Conservation (phyloP, 2,113 vertebrate genomes). For the Typhlomys cinereus region DNA sequence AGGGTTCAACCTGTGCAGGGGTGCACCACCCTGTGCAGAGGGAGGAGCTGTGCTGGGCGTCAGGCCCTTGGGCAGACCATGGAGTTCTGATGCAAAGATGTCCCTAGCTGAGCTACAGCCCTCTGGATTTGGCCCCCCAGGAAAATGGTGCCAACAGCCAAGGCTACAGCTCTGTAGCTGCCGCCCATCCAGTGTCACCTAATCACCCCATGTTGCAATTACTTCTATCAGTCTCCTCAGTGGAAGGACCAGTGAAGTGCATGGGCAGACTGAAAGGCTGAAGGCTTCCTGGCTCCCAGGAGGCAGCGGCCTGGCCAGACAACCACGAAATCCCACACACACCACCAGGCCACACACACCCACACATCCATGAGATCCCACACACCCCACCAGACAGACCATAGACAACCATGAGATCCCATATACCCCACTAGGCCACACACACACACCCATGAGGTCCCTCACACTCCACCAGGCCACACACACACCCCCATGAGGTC, state of each 20-base stretch:
- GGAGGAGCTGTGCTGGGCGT: not conserved
- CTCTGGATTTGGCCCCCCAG: too few species aligned
- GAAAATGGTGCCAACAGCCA: not conserved
- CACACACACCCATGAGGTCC: too few species aligned
- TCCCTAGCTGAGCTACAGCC: not conserved
- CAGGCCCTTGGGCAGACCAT: not conserved
- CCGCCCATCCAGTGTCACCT: not conserved
- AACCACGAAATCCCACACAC: rapidly evolving
- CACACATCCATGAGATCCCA: too few species aligned
- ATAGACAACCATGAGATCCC: too few species aligned
- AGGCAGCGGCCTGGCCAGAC: not conserved
- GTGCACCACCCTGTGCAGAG: too few species aligned
- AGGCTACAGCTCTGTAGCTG: not conserved
- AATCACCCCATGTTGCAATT: too few species aligned
- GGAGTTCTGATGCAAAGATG: not conserved
- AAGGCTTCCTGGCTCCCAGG: not conserved
- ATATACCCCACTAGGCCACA: too few species aligned
- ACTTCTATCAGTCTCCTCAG: not conserved
- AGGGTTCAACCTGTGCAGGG: not conserved
- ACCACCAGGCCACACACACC: too few species aligned
- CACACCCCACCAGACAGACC: too few species aligned
- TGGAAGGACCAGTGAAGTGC: not conserved
- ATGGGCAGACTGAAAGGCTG: not conserved
- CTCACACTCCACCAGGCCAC: too few species aligned
- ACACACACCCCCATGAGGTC: rapidly evolving